Conservation (phyloP, 2,888 invertebrate species). For the Chalcosyrphus nemorum region DNA sequence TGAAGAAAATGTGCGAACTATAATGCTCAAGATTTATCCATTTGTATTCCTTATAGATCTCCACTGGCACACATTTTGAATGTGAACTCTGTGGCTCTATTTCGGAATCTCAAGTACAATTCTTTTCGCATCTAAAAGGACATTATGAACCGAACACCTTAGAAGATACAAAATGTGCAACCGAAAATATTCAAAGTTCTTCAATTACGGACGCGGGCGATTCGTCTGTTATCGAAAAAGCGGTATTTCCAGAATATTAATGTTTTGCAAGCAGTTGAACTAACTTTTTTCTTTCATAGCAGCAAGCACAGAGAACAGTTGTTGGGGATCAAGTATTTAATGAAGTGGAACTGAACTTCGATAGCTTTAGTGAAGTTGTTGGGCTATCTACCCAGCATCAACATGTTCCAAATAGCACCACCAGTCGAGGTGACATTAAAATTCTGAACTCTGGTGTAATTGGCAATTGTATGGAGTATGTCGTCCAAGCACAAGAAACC, state of each 20-base stretch:
- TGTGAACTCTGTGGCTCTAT: constrained; percentile 91
- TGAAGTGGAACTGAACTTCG: constrained; percentile 80
- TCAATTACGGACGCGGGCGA: background rate
- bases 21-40: too few relatives aligned
- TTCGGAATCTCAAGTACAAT: constrained; percentile 90
- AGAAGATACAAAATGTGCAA: constrained; percentile 53
- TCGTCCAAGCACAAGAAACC: constrained; percentile 43
- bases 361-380: constrained; percentile 75
- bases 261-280: background rate
- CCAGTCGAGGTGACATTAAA: constrained; percentile 69
- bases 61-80: constrained; percentile 75
- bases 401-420: constrained; percentile 59
- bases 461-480: constrained; percentile 59
- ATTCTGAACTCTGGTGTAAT: constrained; percentile 57
- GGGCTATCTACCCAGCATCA: constrained; percentile 42
- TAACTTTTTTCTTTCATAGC: background rate
- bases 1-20: too few relatives aligned
- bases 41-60: constrained; percentile 34
- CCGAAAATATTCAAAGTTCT: constrained; percentile 6
- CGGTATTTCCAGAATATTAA: background rate
- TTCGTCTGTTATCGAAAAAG: constrained; percentile 30
- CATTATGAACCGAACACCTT: constrained; percentile 87
- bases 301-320: constrained; percentile 17
- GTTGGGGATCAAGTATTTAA: constrained; percentile 77
- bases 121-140: constrained; percentile 92